Conservation (phyloP, 1,140 invertebrate genomes). For the Trachymyrmex septentrionalis region DNA sequence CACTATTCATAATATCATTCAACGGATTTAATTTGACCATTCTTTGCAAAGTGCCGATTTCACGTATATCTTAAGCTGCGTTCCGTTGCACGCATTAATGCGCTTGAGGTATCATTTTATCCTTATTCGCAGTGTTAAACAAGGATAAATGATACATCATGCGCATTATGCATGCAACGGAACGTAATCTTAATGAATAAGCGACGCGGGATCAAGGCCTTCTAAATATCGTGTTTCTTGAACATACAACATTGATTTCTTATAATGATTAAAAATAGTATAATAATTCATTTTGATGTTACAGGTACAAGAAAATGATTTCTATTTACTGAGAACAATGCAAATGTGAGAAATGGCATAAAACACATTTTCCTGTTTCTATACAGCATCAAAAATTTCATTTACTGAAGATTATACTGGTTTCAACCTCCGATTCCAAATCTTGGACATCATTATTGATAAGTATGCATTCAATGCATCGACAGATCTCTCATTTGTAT, state of each 20-base stretch:
- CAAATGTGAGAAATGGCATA: conserved; percentile 30
- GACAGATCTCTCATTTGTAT: conserved; percentile 60
- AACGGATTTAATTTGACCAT: conserved; percentile 61
- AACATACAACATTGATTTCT: conserved; percentile 54
- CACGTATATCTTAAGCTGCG: conserved; percentile 33
- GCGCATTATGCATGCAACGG: too few species aligned
- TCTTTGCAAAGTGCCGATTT: conserved; percentile 60
- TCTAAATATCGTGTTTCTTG: conserved; percentile 74
- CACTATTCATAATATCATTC: conserved; percentile 51
- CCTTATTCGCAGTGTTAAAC: too few species aligned
- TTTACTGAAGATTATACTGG: conserved; percentile 2
- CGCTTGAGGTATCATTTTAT: too few species aligned
- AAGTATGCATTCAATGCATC: conserved; percentile 43
- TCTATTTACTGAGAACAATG: conserved; percentile 24
- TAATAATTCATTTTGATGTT: conserved; percentile 35
- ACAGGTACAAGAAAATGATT: conserved; percentile 39
- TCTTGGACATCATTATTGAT: conserved; percentile 6
- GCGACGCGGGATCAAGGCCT: conserved; percentile 67
- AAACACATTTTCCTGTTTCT: conserved; percentile 41
- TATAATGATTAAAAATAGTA: conserved; percentile 46
- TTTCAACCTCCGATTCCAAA: conserved; percentile 33
- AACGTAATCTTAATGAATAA: conserved; percentile 44
- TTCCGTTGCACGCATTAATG: too few species aligned
- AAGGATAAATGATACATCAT: too few species aligned
- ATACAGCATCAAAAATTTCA: conserved; percentile 34